Evolutionary conservation across 2,113 vertebrate species (phyloP).

Genomic region (Gambusia holbrooki): DNA sequence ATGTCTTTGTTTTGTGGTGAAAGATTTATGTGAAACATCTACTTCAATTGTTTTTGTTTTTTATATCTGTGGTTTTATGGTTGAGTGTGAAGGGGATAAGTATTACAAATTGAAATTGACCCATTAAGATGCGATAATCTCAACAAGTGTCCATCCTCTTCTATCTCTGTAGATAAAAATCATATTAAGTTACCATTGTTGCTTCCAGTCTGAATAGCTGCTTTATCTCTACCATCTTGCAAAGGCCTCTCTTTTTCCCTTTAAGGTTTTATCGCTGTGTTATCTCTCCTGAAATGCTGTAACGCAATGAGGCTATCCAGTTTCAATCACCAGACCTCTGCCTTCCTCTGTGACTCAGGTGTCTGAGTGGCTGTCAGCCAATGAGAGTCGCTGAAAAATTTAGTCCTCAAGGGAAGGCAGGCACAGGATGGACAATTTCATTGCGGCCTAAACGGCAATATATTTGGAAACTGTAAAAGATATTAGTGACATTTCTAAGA

Average conservation of each 20-base stretch:
- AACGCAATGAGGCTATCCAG: slow-evolving; percentile 61
- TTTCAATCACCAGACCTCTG: slow-evolving; percentile 63
- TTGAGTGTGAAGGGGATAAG: slow-evolving; percentile 10
- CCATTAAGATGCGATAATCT: slow-evolving; percentile 46
- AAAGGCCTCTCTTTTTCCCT: slow-evolving; percentile 60
- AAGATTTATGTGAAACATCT: background rate
- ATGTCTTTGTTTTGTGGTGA: background rate
- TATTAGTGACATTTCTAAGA: slow-evolving; percentile 33
- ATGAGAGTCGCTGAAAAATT: slow-evolving; percentile 27
- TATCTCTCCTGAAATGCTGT: slow-evolving; percentile 58
- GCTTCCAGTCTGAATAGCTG: slow-evolving; percentile 38
- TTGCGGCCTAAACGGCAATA: slow-evolving; percentile 4
- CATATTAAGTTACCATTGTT: slow-evolving; percentile 57
- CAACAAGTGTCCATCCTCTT: slow-evolving; percentile 40
- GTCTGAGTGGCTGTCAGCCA: slow-evolving; percentile 61
- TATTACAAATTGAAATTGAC: slow-evolving; percentile 39
- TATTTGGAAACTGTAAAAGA: slow-evolving; percentile 22
- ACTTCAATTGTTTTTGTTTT: background rate
- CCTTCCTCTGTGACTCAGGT: slow-evolving; percentile 69
- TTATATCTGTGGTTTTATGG: background rate
- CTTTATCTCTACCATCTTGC: slow-evolving; percentile 57
- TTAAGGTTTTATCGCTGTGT: slow-evolving; percentile 42
- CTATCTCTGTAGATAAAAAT: slow-evolving; percentile 55
- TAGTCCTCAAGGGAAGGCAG: slow-evolving; percentile 24
- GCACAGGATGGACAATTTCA: slow-evolving; percentile 29